Evolutionary conservation across 2,797 vertebrate species (phyloP).

Genomic region (Momotus momota): DNA sequence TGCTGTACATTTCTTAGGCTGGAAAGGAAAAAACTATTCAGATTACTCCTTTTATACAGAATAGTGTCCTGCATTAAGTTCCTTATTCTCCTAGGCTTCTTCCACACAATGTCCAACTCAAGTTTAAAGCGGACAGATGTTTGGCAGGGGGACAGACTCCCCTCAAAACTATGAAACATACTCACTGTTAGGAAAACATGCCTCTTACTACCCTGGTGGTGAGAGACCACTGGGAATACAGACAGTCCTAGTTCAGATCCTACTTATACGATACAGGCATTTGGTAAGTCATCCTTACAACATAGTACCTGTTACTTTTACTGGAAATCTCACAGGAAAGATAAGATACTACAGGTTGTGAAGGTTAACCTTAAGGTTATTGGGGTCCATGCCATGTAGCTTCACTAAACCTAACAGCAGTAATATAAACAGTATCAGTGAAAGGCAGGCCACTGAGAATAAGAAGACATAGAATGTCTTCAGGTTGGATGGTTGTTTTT

Average conservation of each 20-base stretch:
- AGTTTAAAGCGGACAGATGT: neutral
- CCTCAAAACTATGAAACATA: neutral
- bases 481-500: neutral
- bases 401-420: neutral
- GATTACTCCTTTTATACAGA: neutral
- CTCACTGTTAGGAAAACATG: neutral
- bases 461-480: neutral
- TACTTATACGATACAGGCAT: neutral
- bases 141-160: neutral
- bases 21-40: neutral
- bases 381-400: neutral
- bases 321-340: neutral
- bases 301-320: neutral
- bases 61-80: neutral
- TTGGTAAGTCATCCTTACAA: neutral
- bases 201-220: neutral
- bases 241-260: neutral
- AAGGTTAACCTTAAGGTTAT: neutral
- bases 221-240: neutral
- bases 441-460: neutral
- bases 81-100: neutral
- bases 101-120: neutral
- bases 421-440: neutral
- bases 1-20: neutral
- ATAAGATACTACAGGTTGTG: neutral